These are phyloP conservation scores for Cossypha dichroa DNA, from an alignment of 2,797 vertebrate genomes.

Conservation along the genomic window DNA sequence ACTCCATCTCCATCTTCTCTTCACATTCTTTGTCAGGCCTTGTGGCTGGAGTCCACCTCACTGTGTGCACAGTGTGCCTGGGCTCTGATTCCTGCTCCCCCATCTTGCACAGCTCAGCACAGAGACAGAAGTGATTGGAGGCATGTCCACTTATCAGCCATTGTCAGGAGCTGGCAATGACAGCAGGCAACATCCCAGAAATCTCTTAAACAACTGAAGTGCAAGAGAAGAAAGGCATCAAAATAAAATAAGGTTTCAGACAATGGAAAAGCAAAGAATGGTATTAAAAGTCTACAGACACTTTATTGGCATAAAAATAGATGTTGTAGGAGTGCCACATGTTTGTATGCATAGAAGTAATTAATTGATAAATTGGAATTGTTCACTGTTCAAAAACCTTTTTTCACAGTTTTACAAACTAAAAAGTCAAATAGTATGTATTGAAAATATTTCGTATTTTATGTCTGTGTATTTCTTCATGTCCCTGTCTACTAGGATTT, in stretches of 20 bases:
- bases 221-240: not conserved
- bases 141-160: not conserved
- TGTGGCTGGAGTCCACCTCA: not conserved
- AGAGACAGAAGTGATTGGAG: not conserved
- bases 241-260: not conserved
- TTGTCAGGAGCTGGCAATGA: not conserved
- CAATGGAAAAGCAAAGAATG: not conserved
- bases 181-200: not conserved
- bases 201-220: not conserved
- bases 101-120: rapidly evolving
- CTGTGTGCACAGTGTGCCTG: rapidly evolving
- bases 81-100: not conserved
- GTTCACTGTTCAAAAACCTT: not conserved
- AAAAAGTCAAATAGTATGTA: not conserved
- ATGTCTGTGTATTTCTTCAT: not conserved
- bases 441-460: not conserved
- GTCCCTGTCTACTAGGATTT: not conserved
- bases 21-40: not conserved
- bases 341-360: not conserved
- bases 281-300: not conserved
- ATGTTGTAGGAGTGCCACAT: not conserved
- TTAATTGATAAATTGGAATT: not conserved
- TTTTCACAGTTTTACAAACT: not conserved
- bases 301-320: not conserved
- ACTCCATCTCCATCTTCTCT: not conserved